A percentile compares a stretch with the other conserved stretches of the same genome.
phyloP scores from a whole-genome alignment of 2,888 invertebrate species.

The Sinodicranocentrus sp. region DNA sequence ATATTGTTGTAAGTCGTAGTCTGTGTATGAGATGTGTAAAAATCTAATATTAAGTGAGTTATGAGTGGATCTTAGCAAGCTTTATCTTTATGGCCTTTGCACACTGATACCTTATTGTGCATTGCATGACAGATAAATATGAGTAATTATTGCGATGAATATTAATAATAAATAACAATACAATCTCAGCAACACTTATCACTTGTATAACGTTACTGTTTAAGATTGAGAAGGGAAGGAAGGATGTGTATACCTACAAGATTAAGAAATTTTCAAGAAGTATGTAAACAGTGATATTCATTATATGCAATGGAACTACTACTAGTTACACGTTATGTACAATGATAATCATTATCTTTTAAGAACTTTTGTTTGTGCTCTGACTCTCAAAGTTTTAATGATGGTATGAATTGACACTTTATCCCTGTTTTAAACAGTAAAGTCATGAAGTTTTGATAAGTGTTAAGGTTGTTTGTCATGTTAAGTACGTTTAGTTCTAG shows the following conservation, averaged over 20 bases:
- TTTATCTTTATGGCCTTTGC: conserved; percentile 42
- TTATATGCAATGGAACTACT: neutral
- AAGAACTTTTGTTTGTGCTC: conserved; percentile 13
- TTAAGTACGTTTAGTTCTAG: neutral
- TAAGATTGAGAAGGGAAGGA: neutral
- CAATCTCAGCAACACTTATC: conserved; percentile 1
- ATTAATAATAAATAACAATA: neutral
- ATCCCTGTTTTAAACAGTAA: neutral
- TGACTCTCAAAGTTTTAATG: conserved; percentile 9
- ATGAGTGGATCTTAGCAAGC: no score
- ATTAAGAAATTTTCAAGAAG: neutral
- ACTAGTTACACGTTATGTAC: neutral
- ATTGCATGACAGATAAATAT: neutral
- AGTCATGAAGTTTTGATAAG: neutral
- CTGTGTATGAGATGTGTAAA: no score
- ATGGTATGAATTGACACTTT: neutral
- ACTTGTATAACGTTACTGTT: neutral
- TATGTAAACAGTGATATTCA: neutral
- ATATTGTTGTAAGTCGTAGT: no score
- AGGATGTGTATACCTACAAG: neutral
- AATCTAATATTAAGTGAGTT: no score
- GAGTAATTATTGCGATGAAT: conserved; percentile 17
- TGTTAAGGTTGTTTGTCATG: neutral
- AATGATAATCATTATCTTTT: neutral
- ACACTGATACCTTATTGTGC: neutral